Conservation (phyloP, 2,888 invertebrate species). For the Hydroisotoma schaefferi region DNA sequence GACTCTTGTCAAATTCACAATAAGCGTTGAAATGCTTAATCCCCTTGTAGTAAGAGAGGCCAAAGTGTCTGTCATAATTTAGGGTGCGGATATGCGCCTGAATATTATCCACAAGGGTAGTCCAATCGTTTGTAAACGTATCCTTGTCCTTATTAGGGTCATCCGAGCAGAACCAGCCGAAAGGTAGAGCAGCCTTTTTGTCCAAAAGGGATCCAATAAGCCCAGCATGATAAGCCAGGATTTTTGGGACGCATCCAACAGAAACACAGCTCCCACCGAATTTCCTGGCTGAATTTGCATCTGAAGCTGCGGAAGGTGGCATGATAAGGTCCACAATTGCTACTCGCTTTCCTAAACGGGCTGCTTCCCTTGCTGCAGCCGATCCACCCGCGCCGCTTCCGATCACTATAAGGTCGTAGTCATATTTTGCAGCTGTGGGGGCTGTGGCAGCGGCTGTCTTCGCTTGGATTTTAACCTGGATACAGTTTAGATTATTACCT, state of each 20-base stretch:
- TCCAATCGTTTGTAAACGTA: slow-evolving; percentile 54
- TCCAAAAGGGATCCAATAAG: slow-evolving; percentile 55
- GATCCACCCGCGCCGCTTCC: not conserved
- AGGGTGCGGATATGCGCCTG: slow-evolving; percentile 57
- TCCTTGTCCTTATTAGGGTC: not conserved
- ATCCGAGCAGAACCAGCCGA: slow-evolving; percentile 1
- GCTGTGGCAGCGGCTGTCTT: not conserved
- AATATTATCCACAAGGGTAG: slow-evolving; percentile 54
- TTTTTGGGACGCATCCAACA: slow-evolving; percentile 59
- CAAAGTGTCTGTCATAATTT: slow-evolving; percentile 57
- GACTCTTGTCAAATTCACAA: slow-evolving; percentile 1
- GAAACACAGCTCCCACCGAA: slow-evolving; percentile 16
- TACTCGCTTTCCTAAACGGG: slow-evolving; percentile 3
- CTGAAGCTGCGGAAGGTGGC: not conserved
- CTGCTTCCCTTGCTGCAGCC: slow-evolving; percentile 4
- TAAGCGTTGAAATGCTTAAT: slow-evolving; percentile 57
- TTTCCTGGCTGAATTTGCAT: not conserved
- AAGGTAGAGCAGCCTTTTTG: not conserved
- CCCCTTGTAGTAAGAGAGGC: slow-evolving; percentile 53
- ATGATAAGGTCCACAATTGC: slow-evolving; percentile 1
- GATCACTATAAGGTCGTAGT: slow-evolving; percentile 1
- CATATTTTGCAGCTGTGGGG: not conserved
- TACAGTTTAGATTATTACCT: not conserved
- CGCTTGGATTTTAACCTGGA: not conserved
- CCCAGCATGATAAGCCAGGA: slow-evolving; percentile 94